Evolutionary conservation across 2,797 vertebrate genomes (phyloP), one percentile per base, ranked within the genome.

Genomic region (Danio choprae): DNA sequence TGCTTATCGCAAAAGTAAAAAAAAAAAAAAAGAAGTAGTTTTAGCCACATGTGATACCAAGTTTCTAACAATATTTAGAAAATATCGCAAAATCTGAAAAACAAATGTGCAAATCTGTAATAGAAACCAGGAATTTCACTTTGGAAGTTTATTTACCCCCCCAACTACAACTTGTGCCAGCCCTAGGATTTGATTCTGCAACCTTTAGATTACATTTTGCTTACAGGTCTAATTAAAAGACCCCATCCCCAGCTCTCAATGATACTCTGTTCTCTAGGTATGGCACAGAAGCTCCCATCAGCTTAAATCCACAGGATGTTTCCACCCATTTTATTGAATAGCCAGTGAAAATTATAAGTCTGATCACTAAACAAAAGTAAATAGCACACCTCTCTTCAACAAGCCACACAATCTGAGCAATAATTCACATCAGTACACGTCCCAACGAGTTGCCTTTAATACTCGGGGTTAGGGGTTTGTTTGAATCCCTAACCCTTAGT

Each of bases 401-500:
- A 60, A 51, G 7, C 8, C 65, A 70, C 43, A 59, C 36, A 60
- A 41, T 59, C 38, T 12, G 18, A 50, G 65, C 6, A 20, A 41
- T 69, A 59, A 60, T 70, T 62, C 7, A 79, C 6, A 15, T 44
- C 68, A 51, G 16, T 16, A 38, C 50, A 64, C 22, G 38, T 44
- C 46, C 29, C 44, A 53, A 70, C 55, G 2, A 48, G 55, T 70
- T 6, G 29, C 20, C 18, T 12, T 40, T 69, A 12, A 69, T 59
- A 48, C n/a, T 62, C 38, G 13, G 20, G 56, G 67, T 79, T 48
- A 60, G 53, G 64, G 75, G 43, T 59, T 77, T 16, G 46, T 71
- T 41, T 18, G 62, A 79, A 51, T 53, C 67, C 67, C 67, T 48
- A 67, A 59, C 58, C 65, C 48, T 41, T 38, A 71, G 13, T 43